Base-by-base conservation (phyloP, 1,140 invertebrate species). In the Parasteatoda tepidariorum region DNA sequence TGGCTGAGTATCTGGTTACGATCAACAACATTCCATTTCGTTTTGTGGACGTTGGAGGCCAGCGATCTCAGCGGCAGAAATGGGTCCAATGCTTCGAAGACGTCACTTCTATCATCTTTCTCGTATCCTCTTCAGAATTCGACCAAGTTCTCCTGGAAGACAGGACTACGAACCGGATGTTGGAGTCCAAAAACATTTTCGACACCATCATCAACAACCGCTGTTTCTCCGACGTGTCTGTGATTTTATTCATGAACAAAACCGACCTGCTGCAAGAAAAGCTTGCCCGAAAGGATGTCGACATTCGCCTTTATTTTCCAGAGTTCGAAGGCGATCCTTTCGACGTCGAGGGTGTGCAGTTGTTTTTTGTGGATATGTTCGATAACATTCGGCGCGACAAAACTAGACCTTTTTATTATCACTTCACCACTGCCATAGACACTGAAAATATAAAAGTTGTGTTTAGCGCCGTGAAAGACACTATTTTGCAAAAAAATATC, bases 221-320 rank as follows among this genome's bases (percentile, higher is more conserved):
- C 84, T 94, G 95, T 87, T 98, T 99, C 89, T 92, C 92, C 85
- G 93, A 94, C 85, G 96, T 98, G 28, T 98, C 97, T 33, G 95
- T 99, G 84, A 99, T 99, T 87, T 91, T 99, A 68, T 99, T 99
- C 90, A 91, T 99, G 54, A 99, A 99, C 91, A 99, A 99, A 90
- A 98, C 85, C 26, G 86, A 86, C 68, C 64, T 86, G 31, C 41
- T 86, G 4, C 26, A 76, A 38, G 85, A 86, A 83, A 86, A 86
- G 55, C 64, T 86, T 13, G 26, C 68, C 28, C 71, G 33, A 13
- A n/a, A 30, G 26, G 82, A 84, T 76, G 48, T 64, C 2, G 66
- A 84, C 22, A 70, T 84, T 26, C 31, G 34, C 1, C 61, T 81
- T 91, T 97, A 95, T 89, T 97, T 97, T 90, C 94, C 94, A 6